Evolutionary conservation across 2,888 invertebrate genomes (phyloP), one percentile per base, ranked within the genome.

Genomic region (Philaethria dido): DNA sequence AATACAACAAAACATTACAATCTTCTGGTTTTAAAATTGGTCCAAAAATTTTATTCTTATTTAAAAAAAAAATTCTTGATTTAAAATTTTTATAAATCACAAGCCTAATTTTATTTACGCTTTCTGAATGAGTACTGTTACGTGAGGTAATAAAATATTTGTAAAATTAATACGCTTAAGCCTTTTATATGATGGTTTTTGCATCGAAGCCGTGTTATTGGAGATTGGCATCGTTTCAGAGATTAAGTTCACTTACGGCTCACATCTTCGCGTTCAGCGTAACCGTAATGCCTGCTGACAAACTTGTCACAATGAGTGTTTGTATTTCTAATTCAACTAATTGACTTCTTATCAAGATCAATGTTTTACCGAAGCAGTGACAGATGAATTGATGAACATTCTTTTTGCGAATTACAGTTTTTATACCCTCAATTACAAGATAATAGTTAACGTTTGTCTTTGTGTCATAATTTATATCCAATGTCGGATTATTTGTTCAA

Each of bases 261-360:
- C 45, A 33, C 60, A 60, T 65, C 62, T 62, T 33, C 62, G 16
- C n/a, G 33, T 77, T 78, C 62, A 67, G 55, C 74, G 62, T 83
- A 82, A 85, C 87, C 84, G 82, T 83, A 82, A 82, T 85, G 77
- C 78, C 73, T 68, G 74, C 75, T 75, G 80, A 80, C 79, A 82
- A 78, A 75, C 76, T 73, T 65, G 72, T 74, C 75, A 78, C 74
- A 75, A 75, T 78, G 78, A 75, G 63, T 75, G 76, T 73, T 75
- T 75, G 76, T 73, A 75, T 73, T 78, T 79, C 79, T 81, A 72
- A 73, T 73, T 78, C 72, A 75, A 70, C 62, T 73, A 72, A 78
- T 77, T 81, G 77, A 82, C 71, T 73, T 77, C 72, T 74, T 69
- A 76, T 70, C 64, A 44, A 59, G 65, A 68, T 69, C 66, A 69